Conservation (phyloP, 2,797 vertebrate species). For the Varecia variegata region DNA sequence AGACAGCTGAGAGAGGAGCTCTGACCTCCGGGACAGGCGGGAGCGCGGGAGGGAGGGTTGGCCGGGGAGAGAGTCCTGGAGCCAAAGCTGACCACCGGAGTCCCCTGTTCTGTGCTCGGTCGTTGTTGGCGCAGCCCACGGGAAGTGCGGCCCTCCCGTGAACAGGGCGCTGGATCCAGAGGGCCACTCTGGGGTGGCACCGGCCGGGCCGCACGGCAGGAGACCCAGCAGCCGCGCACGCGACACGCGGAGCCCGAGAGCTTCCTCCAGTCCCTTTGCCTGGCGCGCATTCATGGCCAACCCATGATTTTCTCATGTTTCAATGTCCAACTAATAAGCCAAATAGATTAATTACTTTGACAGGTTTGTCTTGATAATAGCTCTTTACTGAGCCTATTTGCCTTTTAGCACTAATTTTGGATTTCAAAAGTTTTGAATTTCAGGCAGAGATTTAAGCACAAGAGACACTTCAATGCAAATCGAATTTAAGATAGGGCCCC, state of each 20-base stretch:
- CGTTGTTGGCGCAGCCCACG: neutral
- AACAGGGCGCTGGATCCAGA: too few species aligned
- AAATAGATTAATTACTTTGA: neutral
- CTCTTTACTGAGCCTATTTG: neutral
- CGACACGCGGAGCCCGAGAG: neutral
- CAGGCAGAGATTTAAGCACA: slow-evolving; percentile 10
- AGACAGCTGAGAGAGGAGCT: neutral
- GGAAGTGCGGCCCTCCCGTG: too few species aligned
- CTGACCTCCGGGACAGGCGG: neutral
- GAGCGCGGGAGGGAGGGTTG: neutral
- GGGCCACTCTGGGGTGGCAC: too few species aligned
- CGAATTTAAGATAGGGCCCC: neutral
- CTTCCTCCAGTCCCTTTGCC: neutral
- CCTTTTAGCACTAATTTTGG: slow-evolving; percentile 41
- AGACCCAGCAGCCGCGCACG: too few species aligned
- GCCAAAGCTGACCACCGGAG: neutral
- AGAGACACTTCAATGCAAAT: slow-evolving; percentile 9
- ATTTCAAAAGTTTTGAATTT: slow-evolving; percentile 47
- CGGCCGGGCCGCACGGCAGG: too few species aligned
- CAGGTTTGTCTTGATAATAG: neutral
- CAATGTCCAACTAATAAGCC: neutral
- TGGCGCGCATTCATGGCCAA: neutral
- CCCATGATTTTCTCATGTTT: neutral
- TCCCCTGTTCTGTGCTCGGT: neutral
- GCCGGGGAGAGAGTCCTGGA: neutral